These are phyloP conservation scores for Tanytarsus gracilentus DNA, from an alignment of 2,888 invertebrate genomes.

Conservation along the genomic window DNA sequence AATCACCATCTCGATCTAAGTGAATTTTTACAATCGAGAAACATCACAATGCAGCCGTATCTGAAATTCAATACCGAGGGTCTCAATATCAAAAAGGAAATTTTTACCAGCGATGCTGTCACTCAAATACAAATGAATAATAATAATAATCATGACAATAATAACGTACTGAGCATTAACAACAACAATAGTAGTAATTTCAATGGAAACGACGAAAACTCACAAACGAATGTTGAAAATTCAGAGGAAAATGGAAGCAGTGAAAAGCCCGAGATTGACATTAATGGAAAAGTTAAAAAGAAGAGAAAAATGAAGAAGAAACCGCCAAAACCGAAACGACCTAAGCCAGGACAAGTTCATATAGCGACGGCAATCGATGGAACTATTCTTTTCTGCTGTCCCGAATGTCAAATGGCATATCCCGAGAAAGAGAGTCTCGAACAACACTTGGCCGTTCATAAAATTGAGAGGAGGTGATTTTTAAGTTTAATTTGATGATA, in stretches of 20 bases:
- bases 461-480: conserved; percentile 57
- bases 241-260: conserved; percentile 35
- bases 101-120: conserved; percentile 17
- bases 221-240: conserved; percentile 41
- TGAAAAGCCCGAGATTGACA: conserved; percentile 37
- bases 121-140: conserved; percentile 29
- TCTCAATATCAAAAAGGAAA: conserved; percentile 33
- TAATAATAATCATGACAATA: conserved; percentile 43
- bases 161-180: conserved; percentile 41
- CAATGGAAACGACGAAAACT: conserved; percentile 38
- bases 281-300: conserved; percentile 48
- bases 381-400: conserved; percentile 65
- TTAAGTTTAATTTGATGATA: background rate
- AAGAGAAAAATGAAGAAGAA: conserved; percentile 77
- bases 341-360: conserved; percentile 70
- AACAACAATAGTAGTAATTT: conserved; percentile 4
- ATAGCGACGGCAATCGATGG: conserved; percentile 68
- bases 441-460: conserved; percentile 65
- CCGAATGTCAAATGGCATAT: conserved; percentile 74
- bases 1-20: conserved; percentile 39
- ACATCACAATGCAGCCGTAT: conserved; percentile 53
- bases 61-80: conserved; percentile 53
- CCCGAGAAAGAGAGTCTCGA: conserved; percentile 72
- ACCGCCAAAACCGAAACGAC: conserved; percentile 64
- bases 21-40: conserved; percentile 47